These are phyloP conservation scores for Eurypyga helias DNA, from an alignment of 2,113 vertebrate genomes.

Conservation along the genomic window DNA sequence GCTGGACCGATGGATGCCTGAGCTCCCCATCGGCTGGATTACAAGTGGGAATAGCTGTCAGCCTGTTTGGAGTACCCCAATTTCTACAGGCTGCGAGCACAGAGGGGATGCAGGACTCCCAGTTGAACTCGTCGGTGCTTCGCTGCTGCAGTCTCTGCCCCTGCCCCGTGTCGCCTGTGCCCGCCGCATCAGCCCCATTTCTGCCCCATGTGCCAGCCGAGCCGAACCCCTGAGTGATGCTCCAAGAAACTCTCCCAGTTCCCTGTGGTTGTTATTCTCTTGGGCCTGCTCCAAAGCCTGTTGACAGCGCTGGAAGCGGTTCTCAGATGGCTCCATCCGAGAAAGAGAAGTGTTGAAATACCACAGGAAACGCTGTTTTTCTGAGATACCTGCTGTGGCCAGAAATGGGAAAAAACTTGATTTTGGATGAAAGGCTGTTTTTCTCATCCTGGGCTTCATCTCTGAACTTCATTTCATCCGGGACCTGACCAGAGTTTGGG, in stretches of 20 bases:
- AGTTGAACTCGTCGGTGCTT: not conserved
- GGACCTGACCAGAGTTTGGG: not conserved
- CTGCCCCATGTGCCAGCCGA: not conserved
- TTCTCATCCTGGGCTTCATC: not conserved
- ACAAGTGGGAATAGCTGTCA: not conserved
- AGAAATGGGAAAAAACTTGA: rapidly evolving
- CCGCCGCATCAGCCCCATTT: rapidly evolving
- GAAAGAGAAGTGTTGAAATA: not conserved
- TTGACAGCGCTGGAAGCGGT: not conserved
- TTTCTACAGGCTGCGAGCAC: not conserved
- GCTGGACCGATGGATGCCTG: rapidly evolving
- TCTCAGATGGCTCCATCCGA: not conserved
- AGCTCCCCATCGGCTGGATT: not conserved
- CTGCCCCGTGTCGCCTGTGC: rapidly evolving
- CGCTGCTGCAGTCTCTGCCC: not conserved
- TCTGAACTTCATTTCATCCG: not conserved
- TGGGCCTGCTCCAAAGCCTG: not conserved
- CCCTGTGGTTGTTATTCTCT: not conserved
- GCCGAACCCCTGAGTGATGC: not conserved
- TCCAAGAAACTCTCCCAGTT: not conserved
- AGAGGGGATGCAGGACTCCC: not conserved
- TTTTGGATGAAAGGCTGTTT: not conserved
- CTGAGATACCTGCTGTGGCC: rapidly evolving
- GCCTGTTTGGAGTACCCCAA: rapidly evolving
- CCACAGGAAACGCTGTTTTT: not conserved